Evolutionary conservation across 2,797 vertebrate species (phyloP), one percentile per base, ranked within the genome.

Genomic region (Sciurus vulgaris): DNA sequence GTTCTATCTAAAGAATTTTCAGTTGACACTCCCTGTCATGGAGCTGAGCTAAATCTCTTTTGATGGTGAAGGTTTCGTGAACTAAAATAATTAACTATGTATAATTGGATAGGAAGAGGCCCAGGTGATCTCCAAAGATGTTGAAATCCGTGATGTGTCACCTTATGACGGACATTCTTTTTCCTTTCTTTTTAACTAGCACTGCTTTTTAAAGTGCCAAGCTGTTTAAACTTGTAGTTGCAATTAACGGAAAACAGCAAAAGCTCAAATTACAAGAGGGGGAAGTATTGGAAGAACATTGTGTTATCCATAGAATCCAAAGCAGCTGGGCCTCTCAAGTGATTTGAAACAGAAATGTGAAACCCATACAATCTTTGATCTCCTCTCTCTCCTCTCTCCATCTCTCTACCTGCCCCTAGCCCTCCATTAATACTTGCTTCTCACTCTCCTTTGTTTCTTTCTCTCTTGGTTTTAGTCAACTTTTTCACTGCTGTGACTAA

Each of bases 191-290:
- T 96, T 93, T 81, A 35, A 86, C 28, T 33, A 86, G 20, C 28
- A 84, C 47, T 88, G 41, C 81, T 74, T 93, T 95, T 91, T 91
- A 41, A 91, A 84, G 28, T 87, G 44, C 69, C 72, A 94, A 91
- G 35, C 33, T 92, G 49, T 91, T 96, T 89, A 96, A 96, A 94
- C 28, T 89, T 78, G 77, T 90, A 33, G 15, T 47, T 78, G 63
- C 84, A 93, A 87, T 93, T 82, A 89, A 89, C 51, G 94, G 84
- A 77, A 94, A 91, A 82, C 41, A 95, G 91, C 88, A 59, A 91
- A 65, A 89, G 30, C 63, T 87, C 67, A 81, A 65, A 61, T 85
- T 63, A 61, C 84, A 92, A 93, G 83, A 84, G 38, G 17, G 35
- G 26, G 24, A 69, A 72, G 76, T 92, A 83, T 17, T 87, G 38